Conservation (phyloP, 2,888 invertebrate species). For the Stramonita haemastoma region DNA sequence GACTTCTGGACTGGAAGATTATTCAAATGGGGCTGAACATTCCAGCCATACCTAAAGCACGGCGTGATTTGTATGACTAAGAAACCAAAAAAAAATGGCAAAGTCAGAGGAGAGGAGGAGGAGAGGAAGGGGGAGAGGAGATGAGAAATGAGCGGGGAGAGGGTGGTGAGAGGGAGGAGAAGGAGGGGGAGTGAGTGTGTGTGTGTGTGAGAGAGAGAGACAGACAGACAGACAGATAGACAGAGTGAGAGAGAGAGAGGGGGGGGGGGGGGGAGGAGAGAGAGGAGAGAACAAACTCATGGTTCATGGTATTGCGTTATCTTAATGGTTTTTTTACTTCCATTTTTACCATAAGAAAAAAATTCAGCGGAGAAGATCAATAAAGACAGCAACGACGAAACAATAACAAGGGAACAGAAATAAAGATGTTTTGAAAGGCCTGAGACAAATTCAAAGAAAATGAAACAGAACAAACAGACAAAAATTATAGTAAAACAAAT, state of each 20-base stretch:
- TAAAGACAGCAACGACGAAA: too few relatives aligned
- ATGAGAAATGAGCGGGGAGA: not conserved
- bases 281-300: not conserved
- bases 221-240: not conserved
- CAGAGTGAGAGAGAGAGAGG: not conserved
- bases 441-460: too few relatives aligned
- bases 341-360: too few relatives aligned
- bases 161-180: not conserved
- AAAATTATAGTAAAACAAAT: too few relatives aligned
- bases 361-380: too few relatives aligned
- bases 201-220: not conserved
- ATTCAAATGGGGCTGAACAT: not conserved
- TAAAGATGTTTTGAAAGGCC: too few relatives aligned
- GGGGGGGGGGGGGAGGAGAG: slow-evolving; percentile 2
- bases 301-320: too few relatives aligned
- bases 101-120: not conserved
- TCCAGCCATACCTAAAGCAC: too few relatives aligned
- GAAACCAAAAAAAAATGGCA: not conserved
- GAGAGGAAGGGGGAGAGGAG: not conserved
- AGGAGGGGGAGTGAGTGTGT: not conserved
- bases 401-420: too few relatives aligned
- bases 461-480: too few relatives aligned
- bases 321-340: too few relatives aligned
- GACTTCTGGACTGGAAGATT: slow-evolving; percentile 5
- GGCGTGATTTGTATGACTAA: not conserved